phyloP scores from a whole-genome alignment of 2,888 invertebrate species.

The Harpalus rufipes region DNA sequence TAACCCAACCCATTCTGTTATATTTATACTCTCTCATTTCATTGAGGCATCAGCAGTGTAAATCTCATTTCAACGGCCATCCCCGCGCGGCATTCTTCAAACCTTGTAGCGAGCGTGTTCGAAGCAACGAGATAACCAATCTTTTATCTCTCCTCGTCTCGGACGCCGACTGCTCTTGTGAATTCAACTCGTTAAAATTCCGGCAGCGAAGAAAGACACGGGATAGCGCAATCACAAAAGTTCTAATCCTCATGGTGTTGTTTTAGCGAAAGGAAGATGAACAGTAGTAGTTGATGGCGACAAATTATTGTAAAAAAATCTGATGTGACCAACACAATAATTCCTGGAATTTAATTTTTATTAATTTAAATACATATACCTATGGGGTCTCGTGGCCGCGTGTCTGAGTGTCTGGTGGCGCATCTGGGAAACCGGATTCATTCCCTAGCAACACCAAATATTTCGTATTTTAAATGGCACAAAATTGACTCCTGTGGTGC shows the following conservation, averaged over 20 bases:
- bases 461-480: too few relatives aligned
- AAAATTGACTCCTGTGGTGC: too few relatives aligned
- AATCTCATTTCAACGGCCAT: slow-evolving; percentile 22
- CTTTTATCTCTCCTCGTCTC: slow-evolving; percentile 37
- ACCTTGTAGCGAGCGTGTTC: slow-evolving; percentile 19
- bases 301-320: too few relatives aligned
- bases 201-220: slow-evolving; percentile 21
- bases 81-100: slow-evolving; percentile 37
- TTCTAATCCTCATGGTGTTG: slow-evolving; percentile 30
- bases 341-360: too few relatives aligned
- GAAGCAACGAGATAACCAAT: slow-evolving; percentile 52
- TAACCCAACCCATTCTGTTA: background rate
- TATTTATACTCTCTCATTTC: slow-evolving; percentile 40
- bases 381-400: too few relatives aligned
- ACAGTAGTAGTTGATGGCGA: background rate
- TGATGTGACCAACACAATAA: too few relatives aligned
- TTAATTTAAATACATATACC: too few relatives aligned
- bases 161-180: slow-evolving; percentile 28
- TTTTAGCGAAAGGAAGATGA: background rate
- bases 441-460: too few relatives aligned
- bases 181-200: slow-evolving; percentile 60
- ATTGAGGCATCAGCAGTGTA: slow-evolving; percentile 22
- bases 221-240: slow-evolving; percentile 13
- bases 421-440: too few relatives aligned
- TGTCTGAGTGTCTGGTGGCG: too few relatives aligned